Percentiles rank a stretch among this genome's conserved stretches.
These are phyloP conservation scores for Hypanus sabinus DNA, from an alignment of 2,113 vertebrate genomes.

Conservation along the genomic window DNA sequence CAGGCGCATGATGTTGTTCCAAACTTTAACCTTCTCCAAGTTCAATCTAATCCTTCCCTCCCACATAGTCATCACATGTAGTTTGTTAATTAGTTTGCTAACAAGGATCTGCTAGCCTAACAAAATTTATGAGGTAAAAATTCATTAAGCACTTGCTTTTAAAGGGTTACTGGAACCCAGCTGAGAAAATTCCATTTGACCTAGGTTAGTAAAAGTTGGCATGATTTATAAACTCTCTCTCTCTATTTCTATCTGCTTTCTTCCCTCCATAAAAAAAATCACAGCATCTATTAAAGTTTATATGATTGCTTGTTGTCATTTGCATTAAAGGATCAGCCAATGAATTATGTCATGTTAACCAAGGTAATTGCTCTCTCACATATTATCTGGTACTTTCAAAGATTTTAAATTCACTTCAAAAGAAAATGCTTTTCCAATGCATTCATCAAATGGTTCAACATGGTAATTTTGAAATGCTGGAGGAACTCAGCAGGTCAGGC, in stretches of 20 bases:
- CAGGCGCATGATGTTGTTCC: no score
- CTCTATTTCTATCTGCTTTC: not conserved
- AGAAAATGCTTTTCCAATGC: not conserved
- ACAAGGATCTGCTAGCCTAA: not conserved
- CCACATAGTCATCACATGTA: no score
- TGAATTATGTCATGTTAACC: not conserved
- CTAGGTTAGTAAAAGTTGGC: not conserved
- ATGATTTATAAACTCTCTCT: conserved; percentile 9
- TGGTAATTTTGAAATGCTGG: not conserved
- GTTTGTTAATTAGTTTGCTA: no score
- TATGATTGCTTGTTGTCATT: not conserved
- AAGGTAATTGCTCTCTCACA: not conserved
- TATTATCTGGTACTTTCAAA: not conserved
- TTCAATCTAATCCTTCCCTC: no score
- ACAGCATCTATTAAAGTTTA: conserved; percentile 2
- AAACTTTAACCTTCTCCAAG: no score
- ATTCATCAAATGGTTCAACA: not conserved
- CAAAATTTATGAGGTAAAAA: not conserved
- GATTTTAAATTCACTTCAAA: not conserved
- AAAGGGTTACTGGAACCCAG: not conserved
- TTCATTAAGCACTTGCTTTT: conserved; percentile 5
- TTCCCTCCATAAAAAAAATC: not conserved
- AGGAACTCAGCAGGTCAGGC: no score
- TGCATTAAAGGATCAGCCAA: not conserved
- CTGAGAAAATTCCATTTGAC: not conserved